Evolutionary conservation across 1,140 invertebrate species (phyloP).

Genomic region (Drosophila carrolli): DNA sequence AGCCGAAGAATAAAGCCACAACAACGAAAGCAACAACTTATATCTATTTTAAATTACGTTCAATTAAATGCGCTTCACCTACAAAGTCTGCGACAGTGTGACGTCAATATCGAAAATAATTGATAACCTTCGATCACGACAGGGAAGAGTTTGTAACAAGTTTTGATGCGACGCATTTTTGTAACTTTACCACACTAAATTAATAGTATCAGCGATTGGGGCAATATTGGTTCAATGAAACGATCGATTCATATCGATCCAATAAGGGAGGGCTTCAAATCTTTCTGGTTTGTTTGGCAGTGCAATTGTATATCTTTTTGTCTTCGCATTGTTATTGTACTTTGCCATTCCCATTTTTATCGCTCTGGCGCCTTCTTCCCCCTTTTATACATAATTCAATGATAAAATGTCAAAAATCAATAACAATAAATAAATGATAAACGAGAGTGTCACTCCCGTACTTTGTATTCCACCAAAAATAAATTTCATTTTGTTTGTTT

Average conservation of each 20-base stretch:
- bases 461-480: constrained; percentile 67
- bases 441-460: constrained; percentile 68
- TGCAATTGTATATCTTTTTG: constrained; percentile 30
- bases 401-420: constrained; percentile 83
- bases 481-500: constrained; percentile 36
- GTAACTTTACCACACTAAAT: constrained; percentile 35
- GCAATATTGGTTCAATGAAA: constrained; percentile 41
- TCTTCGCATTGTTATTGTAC: constrained; percentile 24
- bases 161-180: constrained; percentile 32
- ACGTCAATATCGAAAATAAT: constrained; percentile 70
- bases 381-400: constrained; percentile 68
- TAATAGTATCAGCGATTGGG: constrained; percentile 30
- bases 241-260: constrained; percentile 36
- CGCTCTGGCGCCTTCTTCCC: constrained; percentile 8
- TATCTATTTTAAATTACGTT: constrained; percentile 81
- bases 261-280: constrained; percentile 13
- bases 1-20: constrained; percentile 45
- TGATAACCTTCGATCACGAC: constrained; percentile 50
- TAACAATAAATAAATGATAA: constrained; percentile 82
- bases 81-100: constrained; percentile 58
- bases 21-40: constrained; percentile 47
- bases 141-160: constrained; percentile 33
- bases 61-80: constrained; percentile 79
- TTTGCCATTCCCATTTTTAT: constrained; percentile 47
- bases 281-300: constrained; percentile 23